Base-by-base conservation (phyloP, 2,888 invertebrate species). In the Apodemia zela region DNA sequence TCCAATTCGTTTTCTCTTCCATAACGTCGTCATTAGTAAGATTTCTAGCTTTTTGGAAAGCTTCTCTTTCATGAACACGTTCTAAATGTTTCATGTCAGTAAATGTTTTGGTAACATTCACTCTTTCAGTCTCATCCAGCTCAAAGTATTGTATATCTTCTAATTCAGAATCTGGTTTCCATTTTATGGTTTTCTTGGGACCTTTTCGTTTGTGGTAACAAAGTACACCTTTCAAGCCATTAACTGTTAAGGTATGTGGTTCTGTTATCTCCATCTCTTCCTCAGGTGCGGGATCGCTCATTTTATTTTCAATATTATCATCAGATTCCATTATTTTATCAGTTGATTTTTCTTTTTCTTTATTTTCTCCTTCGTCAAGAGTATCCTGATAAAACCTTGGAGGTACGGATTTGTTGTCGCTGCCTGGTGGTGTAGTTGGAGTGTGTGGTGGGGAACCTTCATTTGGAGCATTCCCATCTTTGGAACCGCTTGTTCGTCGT, bases 41-140 rank as follows among this genome's bases (percentile, higher is more conserved):
- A 84, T 97, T 96, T 65, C 97, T 93, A 15, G 94, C 94, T 82
- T 95, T 94, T 73, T 95, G 94, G 78, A 97, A 93, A n/a, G 96
- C 95, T 77, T 97, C 96, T 63, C 97, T 94, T 89, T 99, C 99
- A 73, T 95, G 93, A 66, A 94, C 94, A 75, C 96, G 95, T 80
- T 99, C 99, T 92, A 97, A 94, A 80, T 96, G 94, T 79, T 97
- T 97, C 96, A 98, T 96, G 76, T 98, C 98, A 45, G 95, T 96
- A 85, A 98, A 98, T 42, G 94, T 96, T 85, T 95, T 97, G 3
- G 95, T 98, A 1, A 99, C 98, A 87, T 99, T 99, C 1, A 98
- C 97, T 77, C 99, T 94, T 87, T 99, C 99, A 17, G 96, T 98
- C 87, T 98, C 98, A 84, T 99, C 98, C 71, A 98, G 88, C 83